Conservation (phyloP, 2,888 invertebrate species). For the Patella caerulea region DNA sequence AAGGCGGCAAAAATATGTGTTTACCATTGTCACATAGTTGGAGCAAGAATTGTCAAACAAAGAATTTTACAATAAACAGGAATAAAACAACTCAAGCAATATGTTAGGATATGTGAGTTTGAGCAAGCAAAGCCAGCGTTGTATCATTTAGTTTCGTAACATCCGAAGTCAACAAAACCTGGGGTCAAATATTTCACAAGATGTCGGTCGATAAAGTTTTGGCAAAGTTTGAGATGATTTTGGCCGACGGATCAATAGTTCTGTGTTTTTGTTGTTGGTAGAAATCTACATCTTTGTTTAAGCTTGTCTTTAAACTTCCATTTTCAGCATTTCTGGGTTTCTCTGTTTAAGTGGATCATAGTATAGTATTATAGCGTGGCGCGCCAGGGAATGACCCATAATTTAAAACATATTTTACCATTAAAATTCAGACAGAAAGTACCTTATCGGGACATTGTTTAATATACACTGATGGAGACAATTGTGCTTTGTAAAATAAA, state of each 20-base stretch:
- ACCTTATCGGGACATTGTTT: no score
- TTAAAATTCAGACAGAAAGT: no score
- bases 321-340: background rate
- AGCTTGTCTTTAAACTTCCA: background rate
- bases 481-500: no score
- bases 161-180: background rate
- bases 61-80: no score
- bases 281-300: slow-evolving; percentile 9
- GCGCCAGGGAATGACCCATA: background rate
- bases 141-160: slow-evolving; percentile 2
- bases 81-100: no score
- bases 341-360: background rate
- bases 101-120: no score
- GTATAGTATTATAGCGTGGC: background rate
- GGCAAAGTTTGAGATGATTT: background rate
- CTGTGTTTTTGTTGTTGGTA: slow-evolving; percentile 1
- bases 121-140: background rate
- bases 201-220: slow-evolving; percentile 5
- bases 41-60: no score
- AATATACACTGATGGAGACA: no score
- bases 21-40: no score
- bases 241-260: background rate
- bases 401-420: no score
- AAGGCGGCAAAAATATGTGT: no score
- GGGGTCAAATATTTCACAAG: slow-evolving; percentile 3